Percentiles rank a stretch among this genome's conserved stretches.
Conservation (phyloP, 2,113 vertebrate genomes). For the Gorsachius goisagi region DNA sequence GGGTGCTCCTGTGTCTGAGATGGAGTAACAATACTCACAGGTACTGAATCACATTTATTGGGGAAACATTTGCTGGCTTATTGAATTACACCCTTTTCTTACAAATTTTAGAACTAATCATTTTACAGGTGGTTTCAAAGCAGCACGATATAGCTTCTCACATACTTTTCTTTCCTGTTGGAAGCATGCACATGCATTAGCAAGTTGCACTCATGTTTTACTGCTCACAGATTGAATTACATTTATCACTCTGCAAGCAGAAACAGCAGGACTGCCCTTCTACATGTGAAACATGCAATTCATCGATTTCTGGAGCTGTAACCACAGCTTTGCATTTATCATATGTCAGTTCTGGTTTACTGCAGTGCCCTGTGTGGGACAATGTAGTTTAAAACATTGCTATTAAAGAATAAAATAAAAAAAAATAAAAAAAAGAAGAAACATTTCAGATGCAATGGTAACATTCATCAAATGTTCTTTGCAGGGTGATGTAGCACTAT, state of each 20-base stretch:
- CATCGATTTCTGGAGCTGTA: conserved; percentile 62
- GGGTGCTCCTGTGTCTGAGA: not conserved
- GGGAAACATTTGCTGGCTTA: not conserved
- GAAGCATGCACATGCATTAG: not conserved
- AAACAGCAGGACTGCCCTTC: conserved; percentile 49
- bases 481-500: not conserved
- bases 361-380: conserved; percentile 34
- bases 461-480: conserved; percentile 24
- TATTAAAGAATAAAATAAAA: not conserved
- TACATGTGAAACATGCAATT: conserved; percentile 59
- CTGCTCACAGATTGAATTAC: conserved; percentile 54
- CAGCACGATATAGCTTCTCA: not conserved
- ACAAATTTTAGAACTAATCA: conserved; percentile 17
- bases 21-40: not conserved
- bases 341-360: conserved; percentile 68
- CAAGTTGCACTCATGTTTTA: conserved; percentile 36
- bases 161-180: not conserved
- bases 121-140: conserved; percentile 16
- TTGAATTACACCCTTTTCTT: not conserved
- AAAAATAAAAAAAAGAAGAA: not conserved
- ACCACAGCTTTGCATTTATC: conserved; percentile 64
- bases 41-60: not conserved
- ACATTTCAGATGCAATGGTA: conserved; percentile 15
- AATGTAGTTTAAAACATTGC: conserved; percentile 34
- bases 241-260: conserved; percentile 65